phyloP scores from a whole-genome alignment of 2,888 invertebrate species.

The Hydroisotoma schaefferi region DNA sequence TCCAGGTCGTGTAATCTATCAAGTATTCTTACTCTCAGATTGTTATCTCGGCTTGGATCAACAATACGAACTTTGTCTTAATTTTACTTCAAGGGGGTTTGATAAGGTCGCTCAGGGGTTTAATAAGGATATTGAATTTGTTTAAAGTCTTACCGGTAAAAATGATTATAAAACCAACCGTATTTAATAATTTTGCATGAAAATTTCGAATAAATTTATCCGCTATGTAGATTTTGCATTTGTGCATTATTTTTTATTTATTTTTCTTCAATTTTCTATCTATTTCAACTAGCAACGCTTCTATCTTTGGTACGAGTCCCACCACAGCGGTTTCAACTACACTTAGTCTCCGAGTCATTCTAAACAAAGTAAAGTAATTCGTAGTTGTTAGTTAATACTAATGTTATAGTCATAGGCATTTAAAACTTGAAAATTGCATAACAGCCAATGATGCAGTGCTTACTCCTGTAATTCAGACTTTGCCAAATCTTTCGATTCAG shows the following conservation, averaged over 20 bases:
- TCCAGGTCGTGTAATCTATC: constrained; percentile 69
- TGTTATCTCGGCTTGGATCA: constrained; percentile 91
- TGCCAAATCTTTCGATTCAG: no score
- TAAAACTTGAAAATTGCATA: no score
- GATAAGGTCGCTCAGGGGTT: constrained; percentile 34
- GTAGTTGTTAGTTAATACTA: no score
- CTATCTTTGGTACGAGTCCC: constrained; percentile 1
- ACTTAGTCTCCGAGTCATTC: not conserved
- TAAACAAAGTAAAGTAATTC: no score
- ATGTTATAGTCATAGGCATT: no score
- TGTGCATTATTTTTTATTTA: no score
- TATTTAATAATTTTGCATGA: no score
- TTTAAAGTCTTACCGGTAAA: not conserved
- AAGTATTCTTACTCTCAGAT: constrained; percentile 84
- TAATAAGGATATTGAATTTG: constrained; percentile 1
- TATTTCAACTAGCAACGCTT: not conserved
- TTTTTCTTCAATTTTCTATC: not conserved
- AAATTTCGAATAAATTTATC: no score
- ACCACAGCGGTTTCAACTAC: constrained; percentile 4
- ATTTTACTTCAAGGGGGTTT: constrained; percentile 49
- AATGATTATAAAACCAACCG: no score
- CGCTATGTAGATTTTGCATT: no score
- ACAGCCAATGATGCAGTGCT: no score
- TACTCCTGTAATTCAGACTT: no score
- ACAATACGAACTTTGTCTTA: constrained; percentile 63